Percentiles rank a stretch among this genome's conserved stretches.
Evolutionary conservation across 2,113 vertebrate species (phyloP).

Genomic region (Pipa parva): DNA sequence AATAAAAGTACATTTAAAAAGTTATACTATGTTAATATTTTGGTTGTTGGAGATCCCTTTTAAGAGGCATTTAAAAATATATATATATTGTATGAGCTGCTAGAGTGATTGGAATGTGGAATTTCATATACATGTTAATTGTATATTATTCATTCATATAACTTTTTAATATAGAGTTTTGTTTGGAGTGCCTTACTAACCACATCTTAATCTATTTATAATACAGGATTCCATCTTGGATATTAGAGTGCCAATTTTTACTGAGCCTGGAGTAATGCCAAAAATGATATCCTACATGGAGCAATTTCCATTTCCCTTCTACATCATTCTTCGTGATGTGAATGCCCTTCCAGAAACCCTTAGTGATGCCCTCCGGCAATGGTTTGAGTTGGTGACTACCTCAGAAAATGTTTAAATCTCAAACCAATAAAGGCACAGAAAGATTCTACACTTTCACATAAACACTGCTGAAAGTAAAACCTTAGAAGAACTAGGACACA

Average conservation of each 20-base stretch:
- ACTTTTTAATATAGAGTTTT: too few relatives aligned
- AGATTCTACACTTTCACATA: neutral
- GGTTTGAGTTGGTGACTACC: conserved; percentile 93
- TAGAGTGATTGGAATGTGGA: too few relatives aligned
- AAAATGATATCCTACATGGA: conserved; percentile 98
- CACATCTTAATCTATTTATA: too few relatives aligned
- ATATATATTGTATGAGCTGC: too few relatives aligned
- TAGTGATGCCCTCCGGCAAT: conserved; percentile 91
- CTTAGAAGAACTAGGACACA: neutral
- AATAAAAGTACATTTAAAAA: too few relatives aligned
- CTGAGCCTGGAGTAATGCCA: conserved; percentile 82
- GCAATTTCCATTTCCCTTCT: conserved; percentile 97
- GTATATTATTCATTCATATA: too few relatives aligned
- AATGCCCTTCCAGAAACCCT: conserved; percentile 89
- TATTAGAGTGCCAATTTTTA: conserved; percentile 96
- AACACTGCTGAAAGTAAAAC: conserved; percentile 25
- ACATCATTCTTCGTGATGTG: conserved; percentile 88
- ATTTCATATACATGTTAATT: too few relatives aligned
- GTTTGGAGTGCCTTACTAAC: too few relatives aligned
- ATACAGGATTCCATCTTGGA: conserved; percentile 93
- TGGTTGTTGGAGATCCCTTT: too few relatives aligned
- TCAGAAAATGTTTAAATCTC: conserved; percentile 59
- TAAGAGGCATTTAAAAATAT: too few relatives aligned
- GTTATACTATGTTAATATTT: too few relatives aligned
- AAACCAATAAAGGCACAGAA: conserved; percentile 1